Conservation (phyloP, 2,888 invertebrate genomes). For the Lasioglossum lativentre region DNA sequence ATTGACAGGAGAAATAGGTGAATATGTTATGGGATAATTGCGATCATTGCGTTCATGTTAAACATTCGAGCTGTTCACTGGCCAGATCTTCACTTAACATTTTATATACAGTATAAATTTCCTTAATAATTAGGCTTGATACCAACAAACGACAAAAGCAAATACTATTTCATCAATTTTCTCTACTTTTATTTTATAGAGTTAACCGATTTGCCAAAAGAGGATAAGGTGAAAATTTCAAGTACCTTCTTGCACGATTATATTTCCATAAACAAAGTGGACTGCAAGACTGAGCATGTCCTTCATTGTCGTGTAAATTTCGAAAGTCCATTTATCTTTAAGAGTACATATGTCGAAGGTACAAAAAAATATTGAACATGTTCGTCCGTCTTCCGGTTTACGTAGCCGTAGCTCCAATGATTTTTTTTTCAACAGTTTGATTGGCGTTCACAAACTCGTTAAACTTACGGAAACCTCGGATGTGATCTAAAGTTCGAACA, state of each 20-base stretch:
- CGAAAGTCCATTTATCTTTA: background rate
- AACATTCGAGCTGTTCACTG: too few species aligned
- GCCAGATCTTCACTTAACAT: background rate
- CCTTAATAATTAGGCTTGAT: background rate
- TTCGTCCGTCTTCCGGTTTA: background rate
- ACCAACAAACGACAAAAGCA: background rate
- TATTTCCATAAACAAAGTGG: background rate
- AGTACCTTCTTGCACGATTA: background rate
- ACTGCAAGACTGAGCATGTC: background rate
- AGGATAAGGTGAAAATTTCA: background rate
- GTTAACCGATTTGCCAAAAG: background rate
- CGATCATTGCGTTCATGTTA: background rate
- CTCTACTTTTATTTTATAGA: background rate
- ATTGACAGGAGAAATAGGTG: background rate
- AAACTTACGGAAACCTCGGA: background rate
- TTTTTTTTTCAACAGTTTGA: background rate
- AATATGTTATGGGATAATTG: background rate
- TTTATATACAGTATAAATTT: background rate
- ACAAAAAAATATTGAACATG: background rate
- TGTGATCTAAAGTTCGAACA: background rate
- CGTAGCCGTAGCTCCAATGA: background rate
- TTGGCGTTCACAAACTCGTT: background rate
- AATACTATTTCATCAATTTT: background rate
- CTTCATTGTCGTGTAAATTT: constrained; percentile 6
- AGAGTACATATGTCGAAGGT: background rate